Base-by-base conservation (phyloP, 2,797 vertebrate species). In the Australoheros facetus region DNA sequence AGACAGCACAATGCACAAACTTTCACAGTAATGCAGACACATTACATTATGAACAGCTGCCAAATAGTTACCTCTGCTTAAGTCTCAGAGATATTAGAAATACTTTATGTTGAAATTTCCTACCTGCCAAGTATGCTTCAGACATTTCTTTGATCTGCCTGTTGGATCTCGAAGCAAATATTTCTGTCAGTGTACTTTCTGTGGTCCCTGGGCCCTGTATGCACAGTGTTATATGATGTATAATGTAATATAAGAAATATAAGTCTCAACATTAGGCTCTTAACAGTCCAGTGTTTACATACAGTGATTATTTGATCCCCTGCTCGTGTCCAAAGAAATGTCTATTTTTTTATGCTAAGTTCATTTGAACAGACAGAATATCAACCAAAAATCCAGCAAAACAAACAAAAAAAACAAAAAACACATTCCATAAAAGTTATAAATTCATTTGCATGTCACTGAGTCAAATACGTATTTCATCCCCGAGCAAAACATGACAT, bases 121-220 rank as follows among this genome's bases (percentile, higher is more conserved):
- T 26, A 97, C 97, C 96, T 94, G 95, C 89, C 12, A 96, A 91
- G 83, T 97, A 98, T 0, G 93, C 95, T n/a, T 97, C 96, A 26
- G 90, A 87, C 37, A 97, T 26, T 78, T 95, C 96, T 74, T 94
- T 95, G 77, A 98, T 95, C 88, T 98, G 97, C 34, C 76, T 87
- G 93, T 94, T 96, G 56, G 94, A 96, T 83, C 96, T 96, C 0
- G 97, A 97, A 16, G 96, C 95, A 86, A 98, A 94, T 42, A 98
- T 96, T 95, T 98, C 97, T 12, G 95, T 97, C 90, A 98, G 88
- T 0, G 89, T 90, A n/a, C 85, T 87, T 82, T 98, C 97, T 14
- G 91, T 92, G 37, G 97, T 98, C 21, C 97, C 97, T n/a, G 91
- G 13, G 5, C 97, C 97, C 97, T 98, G 85, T 7, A 56, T 17